Evolutionary conservation across 1,140 invertebrate genomes (phyloP), one percentile per base, ranked within the genome.

Genomic region (Aricia agestis): DNA sequence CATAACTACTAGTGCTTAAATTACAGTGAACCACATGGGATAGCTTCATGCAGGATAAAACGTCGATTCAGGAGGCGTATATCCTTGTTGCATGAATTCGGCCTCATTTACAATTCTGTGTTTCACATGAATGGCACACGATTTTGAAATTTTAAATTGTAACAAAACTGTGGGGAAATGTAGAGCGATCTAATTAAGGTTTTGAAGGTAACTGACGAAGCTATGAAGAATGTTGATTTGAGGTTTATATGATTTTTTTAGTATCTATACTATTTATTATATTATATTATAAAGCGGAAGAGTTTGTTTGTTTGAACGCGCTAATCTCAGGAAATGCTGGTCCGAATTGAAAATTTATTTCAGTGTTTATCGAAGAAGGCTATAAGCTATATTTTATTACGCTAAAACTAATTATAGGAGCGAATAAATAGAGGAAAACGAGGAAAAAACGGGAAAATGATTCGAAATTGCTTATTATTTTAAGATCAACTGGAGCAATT

Each of bases 11-110:
- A 11, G 18, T 7, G 36, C 36, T 36, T 19, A 63, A 19, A 19
- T 63, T 63, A 63, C 19, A 63, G 7, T 25, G n/a, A 59, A 59
- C 59, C 59, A 63, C 59, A 63, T 25, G 59, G 59, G 59, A 63
- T 19, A 25, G 59, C 19, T 25, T 25, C 6, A 63, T 63, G 19
- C 59, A 19, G 10, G 59, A 1, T 63, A 63, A 63, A 63, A 63
- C 19, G n/a, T 18, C 58, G 58, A 59, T 59, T 18, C 59, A 63
- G 59, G 59, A 63, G 59, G 59, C 59, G 18, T 63, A 17, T 18
- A 63, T 63, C 59, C 59, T 63, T 63, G 59, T 63, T 63, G 18
- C 59, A 63, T 19, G 10, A 59, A 59, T 15, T 59, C n/a, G 18
- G n/a, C 58, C 58, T 17, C 58, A 63, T 63, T 63, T 31, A 63